These are phyloP conservation scores for Ornithorhynchus anatinus DNA, from an alignment of 2,113 vertebrate genomes.

Conservation along the genomic window DNA sequence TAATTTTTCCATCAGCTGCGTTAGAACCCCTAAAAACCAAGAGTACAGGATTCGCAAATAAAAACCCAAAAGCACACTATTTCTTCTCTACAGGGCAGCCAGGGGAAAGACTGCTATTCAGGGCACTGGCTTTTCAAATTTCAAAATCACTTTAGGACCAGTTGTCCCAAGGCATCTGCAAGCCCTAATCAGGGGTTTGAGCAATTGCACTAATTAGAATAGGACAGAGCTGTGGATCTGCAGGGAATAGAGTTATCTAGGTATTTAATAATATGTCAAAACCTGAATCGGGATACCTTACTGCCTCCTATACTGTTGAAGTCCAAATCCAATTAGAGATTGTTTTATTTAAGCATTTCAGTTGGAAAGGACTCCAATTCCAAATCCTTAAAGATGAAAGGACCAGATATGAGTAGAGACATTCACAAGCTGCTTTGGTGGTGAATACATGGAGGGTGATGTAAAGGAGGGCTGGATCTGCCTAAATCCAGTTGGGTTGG, in stretches of 20 bases:
- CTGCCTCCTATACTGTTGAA: background rate
- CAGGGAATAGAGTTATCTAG: rapidly evolving
- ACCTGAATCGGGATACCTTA: background rate
- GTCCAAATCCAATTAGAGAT: background rate
- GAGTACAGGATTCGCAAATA: too few relatives aligned
- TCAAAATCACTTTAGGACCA: too few relatives aligned
- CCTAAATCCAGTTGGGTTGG: too few relatives aligned
- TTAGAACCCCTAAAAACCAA: too few relatives aligned
- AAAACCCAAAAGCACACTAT: too few relatives aligned
- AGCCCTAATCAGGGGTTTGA: background rate
- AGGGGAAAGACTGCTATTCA: too few relatives aligned
- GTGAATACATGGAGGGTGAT: background rate
- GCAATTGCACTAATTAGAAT: background rate
- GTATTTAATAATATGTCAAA: background rate
- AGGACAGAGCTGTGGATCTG: background rate
- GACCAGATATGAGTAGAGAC: background rate
- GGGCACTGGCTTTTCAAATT: too few relatives aligned
- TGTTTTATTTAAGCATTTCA: too few relatives aligned
- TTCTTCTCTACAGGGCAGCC: too few relatives aligned
- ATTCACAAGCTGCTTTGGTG: rapidly evolving
- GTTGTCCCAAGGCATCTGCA: too few relatives aligned
- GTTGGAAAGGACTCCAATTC: background rate
- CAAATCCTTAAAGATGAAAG: background rate
- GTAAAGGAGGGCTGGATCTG: too few relatives aligned
- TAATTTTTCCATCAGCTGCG: too few relatives aligned